Base-by-base conservation (phyloP, 2,888 invertebrate genomes). In the Orthonevra nobilis region DNA sequence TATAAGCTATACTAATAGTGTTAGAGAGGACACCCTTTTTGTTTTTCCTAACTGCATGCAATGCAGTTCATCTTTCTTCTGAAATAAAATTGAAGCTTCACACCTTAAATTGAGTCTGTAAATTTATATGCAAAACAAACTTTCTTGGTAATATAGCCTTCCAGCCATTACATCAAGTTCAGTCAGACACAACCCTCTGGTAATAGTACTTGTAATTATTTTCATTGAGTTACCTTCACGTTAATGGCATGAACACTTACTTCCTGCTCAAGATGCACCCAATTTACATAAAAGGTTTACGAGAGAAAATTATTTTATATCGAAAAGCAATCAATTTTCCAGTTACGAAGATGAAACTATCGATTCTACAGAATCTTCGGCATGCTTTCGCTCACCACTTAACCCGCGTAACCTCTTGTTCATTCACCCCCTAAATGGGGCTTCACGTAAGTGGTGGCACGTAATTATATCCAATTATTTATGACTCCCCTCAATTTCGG, bases 381-480 rank as follows among this genome's bases (percentile, higher is more conserved):
- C 14, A 26, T n/a, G n/a, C n/a, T n/a, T n/a, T 15, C 19, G 34
- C 34, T 40, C 14, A 30, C 36, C 23, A 61, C 19, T 52, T 63
- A 70, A 54, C 44, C 46, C 26, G 12, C 14, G 19, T 15, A 58
- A 54, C 20, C 34, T 50, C 34, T 10, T 5, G 1, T 23, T 10
- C 19, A n/a, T 30, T 23, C 14, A 3, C 23, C 40, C 28, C 32
- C 20, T 15, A 2, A 7, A 19, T 9, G 5, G 19, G 17, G 12
- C 14, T 54, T 17, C 42, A 14, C 60, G 26, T 32, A 50, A 26
- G 23, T 42, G 34, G 36, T 10, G 36, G 66, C 66, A 58, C 20
- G 42, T 52, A 60, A 66, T 73, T 66, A 73, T 73, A 64, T 73
- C 50, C 73, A 73, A 73, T 73, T 73, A 73, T 73, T 64, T 73